Evolutionary conservation across 2,797 vertebrate genomes (phyloP).

Genomic region (Urocyon cinereoargenteus): DNA sequence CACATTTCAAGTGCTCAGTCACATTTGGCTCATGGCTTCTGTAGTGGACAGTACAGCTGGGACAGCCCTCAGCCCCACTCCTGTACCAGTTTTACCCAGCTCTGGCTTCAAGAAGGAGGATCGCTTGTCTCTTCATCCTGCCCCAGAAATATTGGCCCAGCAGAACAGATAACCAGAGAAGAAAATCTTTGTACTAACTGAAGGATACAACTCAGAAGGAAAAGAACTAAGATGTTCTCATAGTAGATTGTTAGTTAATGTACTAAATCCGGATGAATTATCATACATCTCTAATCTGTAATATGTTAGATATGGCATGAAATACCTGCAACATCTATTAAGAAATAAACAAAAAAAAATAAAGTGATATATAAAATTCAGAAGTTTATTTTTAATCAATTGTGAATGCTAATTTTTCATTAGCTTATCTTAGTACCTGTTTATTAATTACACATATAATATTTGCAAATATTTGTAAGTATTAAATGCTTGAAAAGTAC

Average conservation of each 20-base stretch:
- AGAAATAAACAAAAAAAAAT: conserved; percentile 33
- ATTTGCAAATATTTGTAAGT: background rate
- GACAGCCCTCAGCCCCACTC: background rate
- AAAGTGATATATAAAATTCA: background rate
- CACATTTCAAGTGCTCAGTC: background rate
- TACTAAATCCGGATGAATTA: background rate
- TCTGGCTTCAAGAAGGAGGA: background rate
- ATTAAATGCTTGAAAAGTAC: background rate
- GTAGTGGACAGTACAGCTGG: background rate
- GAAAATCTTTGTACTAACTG: background rate
- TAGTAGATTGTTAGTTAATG: background rate
- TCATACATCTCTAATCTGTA: background rate
- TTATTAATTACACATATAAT: conserved; percentile 11
- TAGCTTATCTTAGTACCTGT: background rate
- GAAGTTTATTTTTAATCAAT: background rate
- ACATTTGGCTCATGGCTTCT: background rate
- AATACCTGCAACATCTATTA: background rate
- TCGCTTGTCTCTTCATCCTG: background rate
- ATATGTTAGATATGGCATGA: background rate
- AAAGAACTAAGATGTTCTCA: background rate
- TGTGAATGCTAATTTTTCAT: background rate
- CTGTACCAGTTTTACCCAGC: background rate
- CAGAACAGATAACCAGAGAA: background rate
- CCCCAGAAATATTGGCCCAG: background rate
- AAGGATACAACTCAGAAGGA: background rate